These are phyloP conservation scores for Pectinophora gossypiella DNA, from an alignment of 1,140 invertebrate genomes.

Conservation along the genomic window DNA sequence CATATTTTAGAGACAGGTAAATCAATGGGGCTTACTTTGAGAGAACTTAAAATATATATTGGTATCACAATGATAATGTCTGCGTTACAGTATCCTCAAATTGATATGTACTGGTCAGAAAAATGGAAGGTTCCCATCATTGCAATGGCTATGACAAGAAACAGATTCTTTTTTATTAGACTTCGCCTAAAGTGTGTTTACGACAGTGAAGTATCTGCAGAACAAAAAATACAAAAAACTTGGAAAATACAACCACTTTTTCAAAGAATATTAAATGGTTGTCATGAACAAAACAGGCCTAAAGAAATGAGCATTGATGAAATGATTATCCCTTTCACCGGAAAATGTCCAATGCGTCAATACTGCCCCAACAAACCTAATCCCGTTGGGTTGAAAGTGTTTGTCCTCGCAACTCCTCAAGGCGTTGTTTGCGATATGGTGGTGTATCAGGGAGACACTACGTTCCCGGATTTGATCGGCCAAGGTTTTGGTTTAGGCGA, in stretches of 20 bases:
- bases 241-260: constrained; percentile 4
- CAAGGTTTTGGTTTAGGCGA: neutral
- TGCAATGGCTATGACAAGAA: neutral
- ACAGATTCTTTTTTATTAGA: neutral
- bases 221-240: neutral
- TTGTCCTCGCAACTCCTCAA: constrained; percentile 3
- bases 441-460: constrained; percentile 3
- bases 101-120: constrained; percentile 3
- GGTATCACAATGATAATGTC: constrained; percentile 4
- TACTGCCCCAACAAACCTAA: constrained; percentile 1
- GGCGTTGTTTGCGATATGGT: neutral
- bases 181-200: neutral
- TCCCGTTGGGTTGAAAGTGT: constrained; percentile 1
- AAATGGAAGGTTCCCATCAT: neutral
- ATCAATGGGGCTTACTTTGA: no score
- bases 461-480: neutral
- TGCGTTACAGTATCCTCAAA: neutral
- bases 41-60: neutral
- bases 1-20: no score
- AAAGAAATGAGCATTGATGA: neutral
- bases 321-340: constrained; percentile 3
- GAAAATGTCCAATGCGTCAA: neutral
- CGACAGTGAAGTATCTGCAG: neutral
- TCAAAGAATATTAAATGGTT: neutral
- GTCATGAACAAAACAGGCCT: neutral